Base-by-base conservation (phyloP, 2,888 invertebrate genomes). In the Nemapogon koenigi region DNA sequence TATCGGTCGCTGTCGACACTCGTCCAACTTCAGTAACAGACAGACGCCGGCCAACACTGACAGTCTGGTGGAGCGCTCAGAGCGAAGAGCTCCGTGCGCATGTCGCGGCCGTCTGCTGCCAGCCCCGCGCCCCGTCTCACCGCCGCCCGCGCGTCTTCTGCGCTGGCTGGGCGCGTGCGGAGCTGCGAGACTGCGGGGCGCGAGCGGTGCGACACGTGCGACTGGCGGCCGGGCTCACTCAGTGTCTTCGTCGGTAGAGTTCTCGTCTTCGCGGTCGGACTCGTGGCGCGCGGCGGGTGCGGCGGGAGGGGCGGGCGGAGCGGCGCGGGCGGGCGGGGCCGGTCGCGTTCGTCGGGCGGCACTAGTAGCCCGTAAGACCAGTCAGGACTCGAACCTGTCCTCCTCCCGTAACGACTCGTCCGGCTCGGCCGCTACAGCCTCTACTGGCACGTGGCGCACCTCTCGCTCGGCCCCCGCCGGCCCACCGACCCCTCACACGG, bases 401-500 rank as follows among this genome's bases (percentile, higher is more conserved):
- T 92, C 90, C 51, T 94, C 94, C 15, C 81, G 94, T 37, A 94
- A 94, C 68, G 94, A 95, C 66, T 94, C 94, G 10, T 92, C 92
- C 0, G 92, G 92, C 2, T 93, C 94, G 4, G 88, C 86, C 16
- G 93, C 93, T 13, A 93, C 93, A 2, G 93, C 92, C 16, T 91
- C 91, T 53, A 94, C 94, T 13, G 91, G 91, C 52, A 92, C 94
- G 39, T 94, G 94, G 88, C 82, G 94, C 43, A 85, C 93, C 53
- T 93, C 94, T 7, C 94, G 37, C 93, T 93, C 31, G 92, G 81
- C 37, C 90, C 90, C 61, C 92, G 90, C 4, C 83, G 90, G 15
- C 72, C 92, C 36, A 90, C 89, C 27, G 83, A 92, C 4, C 84
- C 87, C 49, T 92, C 92, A 10, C 83, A 92, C 42, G 91, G 91